Base-by-base conservation (phyloP, 2,888 invertebrate genomes). In the Netelia fuscicornis region DNA sequence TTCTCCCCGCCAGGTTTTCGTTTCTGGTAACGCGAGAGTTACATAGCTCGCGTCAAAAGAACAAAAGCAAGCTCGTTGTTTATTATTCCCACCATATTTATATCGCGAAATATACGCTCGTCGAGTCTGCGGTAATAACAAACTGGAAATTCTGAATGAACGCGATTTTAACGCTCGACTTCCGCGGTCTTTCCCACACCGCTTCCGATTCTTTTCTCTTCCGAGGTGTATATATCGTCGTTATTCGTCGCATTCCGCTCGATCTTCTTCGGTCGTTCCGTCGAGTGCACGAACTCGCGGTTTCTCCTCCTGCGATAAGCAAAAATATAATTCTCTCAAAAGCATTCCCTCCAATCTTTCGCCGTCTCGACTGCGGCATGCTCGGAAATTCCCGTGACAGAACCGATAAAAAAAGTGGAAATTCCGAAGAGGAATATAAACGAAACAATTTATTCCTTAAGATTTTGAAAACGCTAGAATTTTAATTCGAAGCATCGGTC, bases 111-210 rank as follows among this genome's bases (percentile, higher is more conserved):
- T 48, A 48, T 48, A 20, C 13, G n/a, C 30, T 10, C 23, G 23
- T 44, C 20, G 30, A 6, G 13, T 70, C 60, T 17, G 78, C 70
- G 62, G 17, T 62, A 48, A 67, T 58, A 54, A 58, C 20, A n/a
- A 42, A 44, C 54, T 74, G 68, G 30, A 48, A 72, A 81, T 84
- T 62, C 77, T 77, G 68, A 68, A 81, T 77, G 62, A 77, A 81
- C 62, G 54, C 64, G 30, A 72, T 72, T 13, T 54, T 54, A 37
- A 6, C 6, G 37, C 44, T 76, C 60, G 30, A 74, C 81, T 62
- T 72, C 54, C 23, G 67, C 42, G 25, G 65, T 56, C 25, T 54
- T 74, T 13, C 48, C n/a, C 23, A 62, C 77, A 68, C 84, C 81
- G 77, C 84, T 81, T 84, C 84, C 84, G 84, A 0, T 20, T 81